These are phyloP conservation scores for Amiota minor DNA, from an alignment of 2,888 invertebrate genomes.

Conservation along the genomic window DNA sequence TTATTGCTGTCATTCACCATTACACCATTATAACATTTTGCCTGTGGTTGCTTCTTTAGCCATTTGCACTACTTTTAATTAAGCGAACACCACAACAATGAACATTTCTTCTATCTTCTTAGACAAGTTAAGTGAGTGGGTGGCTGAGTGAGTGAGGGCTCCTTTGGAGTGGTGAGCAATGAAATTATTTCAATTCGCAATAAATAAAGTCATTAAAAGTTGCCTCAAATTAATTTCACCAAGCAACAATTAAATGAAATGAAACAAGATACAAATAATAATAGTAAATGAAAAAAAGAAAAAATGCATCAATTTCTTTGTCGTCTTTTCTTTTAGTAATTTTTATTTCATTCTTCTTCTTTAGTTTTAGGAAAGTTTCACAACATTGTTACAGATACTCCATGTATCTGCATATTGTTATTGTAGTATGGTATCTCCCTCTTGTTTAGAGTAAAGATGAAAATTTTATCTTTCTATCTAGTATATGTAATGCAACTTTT, in stretches of 20 bases:
- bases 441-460: neutral
- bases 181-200: slow-evolving; percentile 1
- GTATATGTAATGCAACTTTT: neutral
- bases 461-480: slow-evolving; percentile 16
- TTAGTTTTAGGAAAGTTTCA: too few species aligned
- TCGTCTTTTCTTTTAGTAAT: neutral
- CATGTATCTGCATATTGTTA: too few species aligned
- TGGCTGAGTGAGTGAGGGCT: neutral
- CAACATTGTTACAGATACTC: too few species aligned
- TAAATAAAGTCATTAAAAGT: slow-evolving; percentile 23
- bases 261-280: neutral
- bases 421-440: too few species aligned
- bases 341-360: too few species aligned
- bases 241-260: slow-evolving; percentile 8
- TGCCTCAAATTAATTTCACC: slow-evolving; percentile 12
- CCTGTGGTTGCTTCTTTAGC: neutral
- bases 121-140: too few species aligned
- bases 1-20: slow-evolving; percentile 30
- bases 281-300: neutral
- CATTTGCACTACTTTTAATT: slow-evolving; percentile 26
- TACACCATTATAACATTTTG: neutral
- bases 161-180: neutral
- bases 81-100: slow-evolving; percentile 6
- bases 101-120: neutral
- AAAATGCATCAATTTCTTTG: neutral